These are phyloP conservation scores for Actinia equina DNA, from an alignment of 64 coral and sea anemone genomes.

Conservation along the genomic window DNA sequence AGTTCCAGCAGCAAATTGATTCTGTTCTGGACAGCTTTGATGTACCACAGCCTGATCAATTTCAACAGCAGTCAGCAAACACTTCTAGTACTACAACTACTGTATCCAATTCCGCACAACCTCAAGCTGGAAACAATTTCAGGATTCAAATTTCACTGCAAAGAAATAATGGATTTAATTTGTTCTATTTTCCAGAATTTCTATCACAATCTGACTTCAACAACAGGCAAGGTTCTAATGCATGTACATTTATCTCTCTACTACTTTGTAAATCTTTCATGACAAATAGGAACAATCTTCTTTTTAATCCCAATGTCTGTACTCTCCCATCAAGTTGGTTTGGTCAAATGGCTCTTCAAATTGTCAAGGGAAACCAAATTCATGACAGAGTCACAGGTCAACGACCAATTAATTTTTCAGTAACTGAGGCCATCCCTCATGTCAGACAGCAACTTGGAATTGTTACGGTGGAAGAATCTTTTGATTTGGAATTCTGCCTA, in stretches of 20 bases:
- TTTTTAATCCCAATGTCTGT: not conserved
- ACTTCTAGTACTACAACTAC: too few species aligned
- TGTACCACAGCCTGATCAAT: constrained; percentile 18
- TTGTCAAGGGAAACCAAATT: not conserved
- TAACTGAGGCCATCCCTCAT: not conserved
- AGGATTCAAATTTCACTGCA: constrained; percentile 2
- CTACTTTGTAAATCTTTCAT: not conserved
- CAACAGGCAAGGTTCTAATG: not conserved
- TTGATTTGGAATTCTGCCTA: too few species aligned
- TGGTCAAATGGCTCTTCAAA: not conserved
- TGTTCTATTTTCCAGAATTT: too few species aligned
- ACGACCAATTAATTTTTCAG: not conserved
- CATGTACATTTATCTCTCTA: not conserved
- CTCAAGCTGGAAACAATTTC: not conserved
- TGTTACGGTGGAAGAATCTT: too few species aligned
- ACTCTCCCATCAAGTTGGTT: not conserved
- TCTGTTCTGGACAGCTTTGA: constrained; percentile 1
- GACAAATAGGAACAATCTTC: not conserved
- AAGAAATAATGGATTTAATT: not conserved
- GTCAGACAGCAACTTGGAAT: too few species aligned
- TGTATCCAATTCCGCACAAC: not conserved
- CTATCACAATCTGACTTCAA: not conserved
- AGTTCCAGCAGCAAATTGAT: constrained; percentile 2
- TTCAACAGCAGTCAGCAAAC: not conserved
- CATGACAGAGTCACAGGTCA: not conserved